Evolutionary conservation across 2,797 vertebrate genomes (phyloP).

Genomic region (Sorex maritimensis): DNA sequence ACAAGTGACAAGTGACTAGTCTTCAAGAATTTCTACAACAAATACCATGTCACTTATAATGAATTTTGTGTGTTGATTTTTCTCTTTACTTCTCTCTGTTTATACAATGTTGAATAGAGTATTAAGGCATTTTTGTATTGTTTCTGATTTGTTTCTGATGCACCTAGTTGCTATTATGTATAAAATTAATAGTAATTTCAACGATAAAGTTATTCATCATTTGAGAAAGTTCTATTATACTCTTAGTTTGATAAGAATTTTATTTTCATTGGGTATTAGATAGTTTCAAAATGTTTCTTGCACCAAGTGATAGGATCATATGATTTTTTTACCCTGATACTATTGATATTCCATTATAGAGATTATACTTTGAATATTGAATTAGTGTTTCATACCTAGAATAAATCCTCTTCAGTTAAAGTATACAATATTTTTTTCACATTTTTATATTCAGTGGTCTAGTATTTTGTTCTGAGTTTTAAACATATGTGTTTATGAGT

Average conservation of each 20-base stretch:
- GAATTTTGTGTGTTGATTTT: no score
- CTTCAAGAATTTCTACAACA: no score
- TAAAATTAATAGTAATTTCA: not conserved
- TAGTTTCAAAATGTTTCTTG: not conserved
- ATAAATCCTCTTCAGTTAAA: not conserved
- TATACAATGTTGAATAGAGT: no score
- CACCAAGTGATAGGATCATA: not conserved
- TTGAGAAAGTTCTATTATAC: not conserved
- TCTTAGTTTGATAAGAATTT: not conserved
- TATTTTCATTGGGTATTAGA: not conserved
- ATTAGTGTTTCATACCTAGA: no score
- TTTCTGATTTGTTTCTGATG: no score
- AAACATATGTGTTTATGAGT: not conserved
- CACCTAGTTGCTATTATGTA: no score
- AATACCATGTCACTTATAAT: no score
- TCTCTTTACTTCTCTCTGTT: no score
- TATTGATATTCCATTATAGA: not conserved
- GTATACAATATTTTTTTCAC: not conserved
- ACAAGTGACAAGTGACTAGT: no score
- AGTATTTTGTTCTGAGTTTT: not conserved
- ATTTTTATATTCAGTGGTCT: not conserved
- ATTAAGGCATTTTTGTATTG: no score
- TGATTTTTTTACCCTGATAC: not conserved
- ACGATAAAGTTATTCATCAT: not conserved
- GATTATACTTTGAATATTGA: not conserved